Evolutionary conservation across 1,140 invertebrate genomes (phyloP).

Genomic region (Oscheius sp.): DNA sequence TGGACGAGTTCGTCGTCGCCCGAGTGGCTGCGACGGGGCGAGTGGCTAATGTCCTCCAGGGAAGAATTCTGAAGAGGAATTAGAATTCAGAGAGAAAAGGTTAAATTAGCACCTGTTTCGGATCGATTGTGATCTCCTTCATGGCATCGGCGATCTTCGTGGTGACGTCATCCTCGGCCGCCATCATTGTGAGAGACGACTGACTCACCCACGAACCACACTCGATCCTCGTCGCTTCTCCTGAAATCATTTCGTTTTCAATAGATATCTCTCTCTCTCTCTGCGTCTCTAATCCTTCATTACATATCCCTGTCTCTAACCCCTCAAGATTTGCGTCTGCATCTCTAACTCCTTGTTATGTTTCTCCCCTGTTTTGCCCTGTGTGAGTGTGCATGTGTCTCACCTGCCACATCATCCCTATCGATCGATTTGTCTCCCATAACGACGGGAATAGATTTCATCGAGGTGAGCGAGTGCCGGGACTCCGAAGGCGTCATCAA

Average conservation of each 20-base stretch:
- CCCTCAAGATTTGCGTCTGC: background rate
- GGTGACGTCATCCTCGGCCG: background rate
- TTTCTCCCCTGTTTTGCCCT: too few species aligned
- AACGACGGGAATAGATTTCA: slow-evolving; percentile 25
- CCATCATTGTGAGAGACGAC: background rate
- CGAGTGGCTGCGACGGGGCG: slow-evolving; percentile 3
- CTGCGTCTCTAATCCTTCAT: background rate
- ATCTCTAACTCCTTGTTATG: background rate
- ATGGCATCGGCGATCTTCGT: slow-evolving; percentile 21
- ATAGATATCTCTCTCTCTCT: too few species aligned
- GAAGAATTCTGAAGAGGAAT: background rate
- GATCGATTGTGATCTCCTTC: background rate
- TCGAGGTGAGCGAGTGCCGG: background rate
- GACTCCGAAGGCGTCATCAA: slow-evolving; percentile 13
- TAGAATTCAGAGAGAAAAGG: background rate
- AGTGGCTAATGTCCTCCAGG: background rate
- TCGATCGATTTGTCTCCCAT: background rate
- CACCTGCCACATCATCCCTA: background rate
- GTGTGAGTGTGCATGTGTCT: background rate
- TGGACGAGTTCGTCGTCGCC: background rate
- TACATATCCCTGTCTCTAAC: background rate
- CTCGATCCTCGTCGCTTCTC: slow-evolving; percentile 30
- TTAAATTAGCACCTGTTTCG: background rate
- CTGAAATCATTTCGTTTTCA: slow-evolving; percentile 19
- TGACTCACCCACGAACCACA: slow-evolving; percentile 20